These are phyloP conservation scores for Mastacembelus armatus DNA, from an alignment of 2,797 vertebrate species.

Conservation along the genomic window DNA sequence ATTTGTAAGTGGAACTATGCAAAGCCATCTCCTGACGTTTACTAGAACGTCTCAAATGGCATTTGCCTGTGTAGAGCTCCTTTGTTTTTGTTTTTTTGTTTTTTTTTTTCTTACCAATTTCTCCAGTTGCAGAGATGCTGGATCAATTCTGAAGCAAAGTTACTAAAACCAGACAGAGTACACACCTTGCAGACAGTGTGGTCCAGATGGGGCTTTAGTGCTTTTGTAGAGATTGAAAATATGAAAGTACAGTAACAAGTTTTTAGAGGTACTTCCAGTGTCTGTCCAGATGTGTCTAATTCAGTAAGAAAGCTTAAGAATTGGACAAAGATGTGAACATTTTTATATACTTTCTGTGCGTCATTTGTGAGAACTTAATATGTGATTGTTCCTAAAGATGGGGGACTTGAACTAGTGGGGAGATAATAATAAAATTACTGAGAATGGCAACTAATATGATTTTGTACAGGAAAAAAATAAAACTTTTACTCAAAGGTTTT, in stretches of 20 bases:
- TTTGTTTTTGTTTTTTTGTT: not conserved
- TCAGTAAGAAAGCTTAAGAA: constrained; percentile 74
- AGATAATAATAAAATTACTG: constrained; percentile 79
- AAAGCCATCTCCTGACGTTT: constrained; percentile 28
- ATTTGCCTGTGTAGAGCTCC: constrained; percentile 21
- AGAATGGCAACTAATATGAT: constrained; percentile 88
- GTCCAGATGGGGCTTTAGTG: constrained; percentile 19
- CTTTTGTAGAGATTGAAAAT: constrained; percentile 27
- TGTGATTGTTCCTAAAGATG: constrained; percentile 55
- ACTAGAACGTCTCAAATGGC: constrained; percentile 6
- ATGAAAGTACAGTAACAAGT: constrained; percentile 17
- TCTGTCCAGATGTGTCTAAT: constrained; percentile 22
- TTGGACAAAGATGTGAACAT: constrained; percentile 84
- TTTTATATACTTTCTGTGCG: constrained; percentile 74
- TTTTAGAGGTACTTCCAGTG: constrained; percentile 42
- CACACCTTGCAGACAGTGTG: constrained; percentile 29
- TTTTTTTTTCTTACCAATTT: constrained; percentile 9
- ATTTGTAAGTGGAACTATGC: constrained; percentile 50
- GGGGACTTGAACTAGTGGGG: constrained; percentile 69
- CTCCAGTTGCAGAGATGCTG: constrained; percentile 11
- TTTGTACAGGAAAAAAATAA: constrained; percentile 93
- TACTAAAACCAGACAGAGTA: constrained; percentile 22
- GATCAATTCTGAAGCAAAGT: constrained; percentile 23
- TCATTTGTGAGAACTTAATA: constrained; percentile 58
- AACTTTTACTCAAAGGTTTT: constrained; percentile 82